These are phyloP conservation scores for Dufourea novaeangliae DNA, from an alignment of 1,140 invertebrate genomes.

Conservation along the genomic window DNA sequence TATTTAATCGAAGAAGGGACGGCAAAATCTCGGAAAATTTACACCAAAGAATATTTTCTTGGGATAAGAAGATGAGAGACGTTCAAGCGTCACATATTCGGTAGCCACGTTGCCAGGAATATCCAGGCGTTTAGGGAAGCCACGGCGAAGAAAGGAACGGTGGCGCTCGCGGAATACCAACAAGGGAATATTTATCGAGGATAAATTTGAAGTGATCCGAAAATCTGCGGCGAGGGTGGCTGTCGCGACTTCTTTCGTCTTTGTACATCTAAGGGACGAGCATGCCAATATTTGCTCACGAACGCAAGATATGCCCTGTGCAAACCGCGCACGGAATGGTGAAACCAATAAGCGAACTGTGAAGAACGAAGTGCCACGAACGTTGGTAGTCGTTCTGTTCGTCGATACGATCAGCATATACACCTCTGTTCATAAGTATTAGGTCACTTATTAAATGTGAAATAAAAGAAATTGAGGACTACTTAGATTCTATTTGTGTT, in stretches of 20 bases:
- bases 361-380: neutral
- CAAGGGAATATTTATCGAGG: constrained; percentile 62
- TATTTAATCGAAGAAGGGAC: too few relatives aligned
- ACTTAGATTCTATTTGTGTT: too few relatives aligned
- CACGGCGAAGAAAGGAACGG: neutral
- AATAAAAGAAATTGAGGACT: too few relatives aligned
- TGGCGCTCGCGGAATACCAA: constrained; percentile 50
- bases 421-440: neutral
- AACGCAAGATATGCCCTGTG: constrained; percentile 41
- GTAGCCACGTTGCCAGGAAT: neutral
- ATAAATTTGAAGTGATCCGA: constrained; percentile 58
- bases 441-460: too few relatives aligned
- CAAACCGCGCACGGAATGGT: constrained; percentile 23
- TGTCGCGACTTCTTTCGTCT: constrained; percentile 16
- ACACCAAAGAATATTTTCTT: too few relatives aligned
- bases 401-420: neutral
- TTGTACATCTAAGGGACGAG: constrained; percentile 45
- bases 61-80: neutral
- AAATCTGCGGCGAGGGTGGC: constrained; percentile 41
- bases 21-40: too few relatives aligned
- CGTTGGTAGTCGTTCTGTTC: neutral
- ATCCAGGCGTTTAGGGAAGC: constrained; percentile 9
- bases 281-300: constrained; percentile 62
- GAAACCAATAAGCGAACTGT: constrained; percentile 23
- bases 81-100: neutral